Evolutionary conservation across 2,888 invertebrate genomes (phyloP), one percentile per base, ranked within the genome.

Genomic region (Spilosoma lubricipeda): DNA sequence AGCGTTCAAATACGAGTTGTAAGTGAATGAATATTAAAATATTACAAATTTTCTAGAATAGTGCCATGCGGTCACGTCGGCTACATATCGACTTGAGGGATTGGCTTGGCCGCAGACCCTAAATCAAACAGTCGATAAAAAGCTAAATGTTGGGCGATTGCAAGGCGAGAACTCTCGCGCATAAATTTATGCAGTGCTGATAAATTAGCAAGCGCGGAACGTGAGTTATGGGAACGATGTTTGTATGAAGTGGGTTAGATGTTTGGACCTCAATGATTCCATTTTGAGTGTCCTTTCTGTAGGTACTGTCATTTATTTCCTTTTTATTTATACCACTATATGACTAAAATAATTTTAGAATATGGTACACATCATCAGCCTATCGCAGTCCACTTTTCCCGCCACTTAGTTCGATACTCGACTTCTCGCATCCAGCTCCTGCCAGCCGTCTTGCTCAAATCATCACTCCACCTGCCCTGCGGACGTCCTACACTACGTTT

Each of bases 101-200:
- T 95, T 94, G 93, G 90, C 91, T 91, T 89, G 87, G 86, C 86
- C 84, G 79, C 77, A 78, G 77, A 79, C 92, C 91, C 87, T 94
- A 94, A 93, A 94, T 94, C 94, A 94, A 93, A 88, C 88, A 92
- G 93, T 94, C 94, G 94, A 94, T 94, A 94, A 95, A 95, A 95
- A 94, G 94, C 93, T 95, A 95, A 95, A 95, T 94, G 94, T 93
- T 93, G 94, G 91, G 92, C 94, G 95, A 95, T 95, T 93, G 93
- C 90, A 84, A 86, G 89, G 90, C 88, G 90, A 90, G 88, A 90
- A 92, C 91, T 91, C 90, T 88, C 87, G 93, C 91, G 93, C 93
- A 93, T 93, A 93, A 93, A 94, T 94, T 93, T 93, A 93, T 93
- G 90, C 90, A 79, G 87, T 89, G 82, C 93, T 94, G 95, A 95